Percentiles rank a stretch among this genome's conserved stretches.
Evolutionary conservation across 2,888 invertebrate genomes (phyloP).

Genomic region (Drosophila borborema): DNA sequence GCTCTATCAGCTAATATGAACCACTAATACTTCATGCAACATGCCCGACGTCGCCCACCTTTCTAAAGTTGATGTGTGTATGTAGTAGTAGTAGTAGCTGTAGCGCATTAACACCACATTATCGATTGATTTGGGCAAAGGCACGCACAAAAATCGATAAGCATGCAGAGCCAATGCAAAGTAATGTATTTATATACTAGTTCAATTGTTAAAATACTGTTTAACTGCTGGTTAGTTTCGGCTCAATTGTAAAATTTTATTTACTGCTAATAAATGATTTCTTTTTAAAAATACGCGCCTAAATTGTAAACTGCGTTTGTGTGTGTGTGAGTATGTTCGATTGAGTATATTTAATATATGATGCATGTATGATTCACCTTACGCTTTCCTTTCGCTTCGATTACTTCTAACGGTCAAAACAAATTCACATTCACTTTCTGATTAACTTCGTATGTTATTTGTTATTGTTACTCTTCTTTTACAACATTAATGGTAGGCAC

Average conservation of each 20-base stretch:
- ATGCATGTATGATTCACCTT: constrained; percentile 55
- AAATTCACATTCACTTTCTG: constrained; percentile 19
- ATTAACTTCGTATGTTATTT: constrained; percentile 44
- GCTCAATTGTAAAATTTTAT: constrained; percentile 20
- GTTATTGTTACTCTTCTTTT: constrained; percentile 66
- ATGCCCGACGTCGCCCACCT: constrained; percentile 35
- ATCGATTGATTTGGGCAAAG: constrained; percentile 81
- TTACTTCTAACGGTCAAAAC: constrained; percentile 34
- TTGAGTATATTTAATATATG: constrained; percentile 20
- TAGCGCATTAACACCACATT: constrained; percentile 81
- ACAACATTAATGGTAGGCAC: constrained; percentile 47
- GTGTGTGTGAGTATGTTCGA: constrained; percentile 19
- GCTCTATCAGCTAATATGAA: constrained; percentile 16
- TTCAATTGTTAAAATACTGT: constrained; percentile 28
- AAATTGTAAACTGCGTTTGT: constrained; percentile 36
- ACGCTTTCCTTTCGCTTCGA: constrained; percentile 25
- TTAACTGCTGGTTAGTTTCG: constrained; percentile 7
- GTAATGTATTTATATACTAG: constrained; percentile 57
- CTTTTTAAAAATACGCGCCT: constrained; percentile 51
- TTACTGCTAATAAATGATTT: constrained; percentile 37
- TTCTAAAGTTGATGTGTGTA: constrained; percentile 28
- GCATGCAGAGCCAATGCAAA: constrained; percentile 54
- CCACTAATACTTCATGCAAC: constrained; percentile 36
- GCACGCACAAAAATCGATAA: constrained; percentile 73
- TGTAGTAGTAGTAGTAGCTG: constrained; percentile 26